Evolutionary conservation across 2,113 vertebrate species (phyloP), one percentile per base, ranked within the genome.

Genomic region (Girardinichthys multiradiatus): DNA sequence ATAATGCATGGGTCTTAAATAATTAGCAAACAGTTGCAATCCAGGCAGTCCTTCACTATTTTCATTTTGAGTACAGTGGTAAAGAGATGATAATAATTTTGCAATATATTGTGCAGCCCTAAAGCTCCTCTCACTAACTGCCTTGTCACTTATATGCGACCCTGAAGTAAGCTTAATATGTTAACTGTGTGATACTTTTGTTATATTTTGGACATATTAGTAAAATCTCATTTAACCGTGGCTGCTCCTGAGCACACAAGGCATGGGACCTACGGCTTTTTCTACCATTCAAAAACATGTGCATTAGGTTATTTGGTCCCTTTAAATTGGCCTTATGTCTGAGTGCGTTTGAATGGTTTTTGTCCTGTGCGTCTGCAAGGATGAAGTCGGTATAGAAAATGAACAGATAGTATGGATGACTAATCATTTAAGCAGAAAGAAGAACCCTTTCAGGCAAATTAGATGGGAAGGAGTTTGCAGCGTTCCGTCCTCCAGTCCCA

Each of bases 401-500:
- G 48, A 51, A 54, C 24, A 17, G 48, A 54, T 24, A 8, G 48
- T 21, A 54, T n/a, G 19, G 48, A 54, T 54, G 48, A n/a, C 48
- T 54, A 54, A 54, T n/a, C 48, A 54, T 19, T 54, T 57, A 12
- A 0, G 39, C 57, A 42, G 33, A 29, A 58, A 14, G n/a, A 7
- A 65, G 13, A 13, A 24, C 59, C 42, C 57, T 26, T 9, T 63
- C 13, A 17, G 66, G 24, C 54, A 70, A 72, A 84, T 57, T 21
- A 68, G 70, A 76, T 30, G 42, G 51, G 60, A 74, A 21, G 1
- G 29, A 70, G 37, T 70, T 83, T 77, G 12, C 70, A 45, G 33
- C 74, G 77, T 70, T 67, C 74, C 42, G 59, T 72, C 35, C 33
- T 66, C 28, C 11, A 73, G 27, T 78, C 51, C 42, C 27, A 51